phyloP scores from a whole-genome alignment of 2,888 invertebrate genomes.

The Branchipolynoe longqiensis region DNA sequence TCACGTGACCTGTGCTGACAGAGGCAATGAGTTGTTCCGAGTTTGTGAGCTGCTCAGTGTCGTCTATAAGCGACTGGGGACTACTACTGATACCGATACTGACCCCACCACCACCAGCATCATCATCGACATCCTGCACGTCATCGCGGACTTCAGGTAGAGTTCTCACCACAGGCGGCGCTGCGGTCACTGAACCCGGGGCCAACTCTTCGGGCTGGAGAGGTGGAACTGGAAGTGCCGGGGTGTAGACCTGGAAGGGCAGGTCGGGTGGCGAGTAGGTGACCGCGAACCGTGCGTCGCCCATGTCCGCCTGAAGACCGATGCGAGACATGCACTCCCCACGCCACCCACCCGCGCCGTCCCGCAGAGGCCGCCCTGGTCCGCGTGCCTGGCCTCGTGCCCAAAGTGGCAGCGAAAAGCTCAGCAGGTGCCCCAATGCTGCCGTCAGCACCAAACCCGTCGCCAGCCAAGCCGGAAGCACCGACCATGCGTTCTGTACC shows the following conservation, averaged over 20 bases:
- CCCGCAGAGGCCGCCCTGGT: neutral
- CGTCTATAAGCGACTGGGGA: too few species aligned
- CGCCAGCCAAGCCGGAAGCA: slow-evolving; percentile 43
- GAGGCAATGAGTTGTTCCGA: too few species aligned
- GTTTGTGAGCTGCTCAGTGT: too few species aligned
- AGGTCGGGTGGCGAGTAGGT: slow-evolving; percentile 6
- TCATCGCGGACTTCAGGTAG: too few species aligned
- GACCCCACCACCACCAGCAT: too few species aligned
- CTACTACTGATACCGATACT: too few species aligned
- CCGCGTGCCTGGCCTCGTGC: neutral
- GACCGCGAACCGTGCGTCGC: neutral
- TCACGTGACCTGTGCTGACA: too few species aligned
- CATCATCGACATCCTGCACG: too few species aligned
- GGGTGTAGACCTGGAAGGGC: neutral
- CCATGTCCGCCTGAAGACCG: slow-evolving; percentile 12
- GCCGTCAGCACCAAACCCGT: slow-evolving; percentile 36
- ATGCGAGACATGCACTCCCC: slow-evolving; percentile 10
- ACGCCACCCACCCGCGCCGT: neutral
- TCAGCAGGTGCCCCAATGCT: slow-evolving; percentile 36
- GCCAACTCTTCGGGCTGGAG: too few species aligned
- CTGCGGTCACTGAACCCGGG: neutral
- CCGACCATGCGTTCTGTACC: slow-evolving; percentile 18
- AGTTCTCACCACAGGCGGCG: too few species aligned
- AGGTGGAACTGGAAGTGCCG: neutral
- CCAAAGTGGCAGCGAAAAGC: slow-evolving; percentile 28